Evolutionary conservation across 2,888 invertebrate species (phyloP).

Genomic region (Dryococelus australis): DNA sequence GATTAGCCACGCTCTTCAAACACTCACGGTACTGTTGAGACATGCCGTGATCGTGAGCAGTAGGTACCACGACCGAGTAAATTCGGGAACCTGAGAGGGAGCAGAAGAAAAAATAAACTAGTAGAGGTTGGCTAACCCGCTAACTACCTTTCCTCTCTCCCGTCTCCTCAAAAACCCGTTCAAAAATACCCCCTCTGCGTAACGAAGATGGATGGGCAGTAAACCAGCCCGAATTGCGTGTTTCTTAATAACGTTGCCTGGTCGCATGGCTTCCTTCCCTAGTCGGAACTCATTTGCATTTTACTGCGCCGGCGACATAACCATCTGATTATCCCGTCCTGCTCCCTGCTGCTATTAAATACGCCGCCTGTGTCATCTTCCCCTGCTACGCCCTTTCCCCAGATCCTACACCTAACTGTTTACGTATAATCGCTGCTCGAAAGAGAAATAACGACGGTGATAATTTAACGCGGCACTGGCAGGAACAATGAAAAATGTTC

Average conservation of each 20-base stretch:
- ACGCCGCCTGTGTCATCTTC: background rate
- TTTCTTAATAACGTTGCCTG: background rate
- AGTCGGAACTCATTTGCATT: background rate
- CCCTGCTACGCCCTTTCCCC: background rate
- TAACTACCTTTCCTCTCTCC: background rate
- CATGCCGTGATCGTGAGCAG: background rate
- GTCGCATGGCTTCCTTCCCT: background rate
- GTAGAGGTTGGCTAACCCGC: background rate
- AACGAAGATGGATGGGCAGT: conserved; percentile 16
- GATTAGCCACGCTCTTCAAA: no score
- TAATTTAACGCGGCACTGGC: background rate
- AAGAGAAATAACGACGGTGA: background rate
- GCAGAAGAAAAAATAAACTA: background rate
- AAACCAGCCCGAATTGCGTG: conserved; percentile 16
- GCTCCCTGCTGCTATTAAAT: background rate
- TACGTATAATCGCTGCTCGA: background rate
- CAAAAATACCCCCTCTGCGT: background rate
- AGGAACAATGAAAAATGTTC: background rate
- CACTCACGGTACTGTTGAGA: no score
- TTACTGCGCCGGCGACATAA: conserved; percentile 4
- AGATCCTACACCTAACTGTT: background rate
- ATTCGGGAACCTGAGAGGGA: background rate
- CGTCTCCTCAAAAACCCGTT: background rate
- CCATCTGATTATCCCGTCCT: background rate
- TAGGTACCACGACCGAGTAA: background rate